These are phyloP conservation scores for Boloria euphrosyne DNA, from an alignment of 2,888 invertebrate genomes.

Conservation along the genomic window DNA sequence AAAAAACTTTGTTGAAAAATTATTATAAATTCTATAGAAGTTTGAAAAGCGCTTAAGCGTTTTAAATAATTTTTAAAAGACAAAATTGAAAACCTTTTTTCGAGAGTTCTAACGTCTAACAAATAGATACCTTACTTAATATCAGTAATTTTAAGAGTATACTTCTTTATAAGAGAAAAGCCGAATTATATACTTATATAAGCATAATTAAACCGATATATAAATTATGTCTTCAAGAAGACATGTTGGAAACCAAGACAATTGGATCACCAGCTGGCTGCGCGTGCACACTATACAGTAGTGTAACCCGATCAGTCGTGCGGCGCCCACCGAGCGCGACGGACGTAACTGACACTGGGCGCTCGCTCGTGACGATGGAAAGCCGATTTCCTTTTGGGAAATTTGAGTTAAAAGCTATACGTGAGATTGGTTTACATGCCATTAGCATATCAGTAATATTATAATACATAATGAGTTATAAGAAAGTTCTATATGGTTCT, in stretches of 20 bases:
- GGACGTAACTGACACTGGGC: constrained; percentile 60
- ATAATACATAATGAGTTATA: not conserved
- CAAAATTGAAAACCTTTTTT: too few species aligned
- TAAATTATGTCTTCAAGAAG: constrained; percentile 13
- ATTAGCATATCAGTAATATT: not conserved
- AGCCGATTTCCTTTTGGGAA: constrained; percentile 63
- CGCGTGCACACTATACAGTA: constrained; percentile 34
- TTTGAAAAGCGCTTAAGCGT: too few species aligned
- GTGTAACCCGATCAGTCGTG: constrained; percentile 61
- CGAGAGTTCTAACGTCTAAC: too few species aligned
- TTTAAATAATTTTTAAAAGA: too few species aligned
- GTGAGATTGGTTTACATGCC: constrained; percentile 28
- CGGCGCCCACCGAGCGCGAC: constrained; percentile 58
- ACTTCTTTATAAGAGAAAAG: too few species aligned
- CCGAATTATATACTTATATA: not conserved
- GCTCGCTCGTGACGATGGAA: constrained; percentile 52
- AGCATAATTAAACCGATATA: not conserved
- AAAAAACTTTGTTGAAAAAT: too few species aligned
- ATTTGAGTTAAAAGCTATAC: constrained; percentile 40
- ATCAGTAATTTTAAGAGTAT: too few species aligned
- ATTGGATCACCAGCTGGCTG: constrained; percentile 38
- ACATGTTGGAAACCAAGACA: constrained; percentile 27
- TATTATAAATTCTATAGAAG: too few species aligned
- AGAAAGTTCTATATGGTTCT: too few species aligned
- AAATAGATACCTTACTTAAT: too few species aligned